Conservation (phyloP, 2,113 vertebrate species). For the Coregonus clupeaformis region DNA sequence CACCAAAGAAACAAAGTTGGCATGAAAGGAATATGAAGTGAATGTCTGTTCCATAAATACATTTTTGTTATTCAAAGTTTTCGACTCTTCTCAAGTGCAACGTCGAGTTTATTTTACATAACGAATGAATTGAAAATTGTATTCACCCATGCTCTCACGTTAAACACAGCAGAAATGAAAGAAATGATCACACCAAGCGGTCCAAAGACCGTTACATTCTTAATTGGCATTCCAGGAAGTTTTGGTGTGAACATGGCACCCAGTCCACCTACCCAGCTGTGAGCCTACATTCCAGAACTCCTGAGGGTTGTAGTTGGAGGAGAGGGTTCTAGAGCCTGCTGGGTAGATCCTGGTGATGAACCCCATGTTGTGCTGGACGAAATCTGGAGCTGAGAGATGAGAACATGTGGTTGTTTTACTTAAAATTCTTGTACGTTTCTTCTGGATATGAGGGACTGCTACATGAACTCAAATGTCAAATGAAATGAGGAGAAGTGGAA, state of each 20-base stretch:
- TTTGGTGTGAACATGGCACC: too few species aligned
- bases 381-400: slow-evolving; percentile 60
- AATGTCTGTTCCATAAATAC: too few species aligned
- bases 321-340: slow-evolving; percentile 71
- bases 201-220: not conserved
- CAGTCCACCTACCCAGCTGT: slow-evolving; percentile 78
- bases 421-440: too few species aligned
- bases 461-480: too few species aligned
- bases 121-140: too few species aligned
- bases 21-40: slow-evolving; percentile 1
- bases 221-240: not conserved
- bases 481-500: too few species aligned
- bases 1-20: slow-evolving; percentile 10
- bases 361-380: slow-evolving; percentile 76
- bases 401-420: not conserved
- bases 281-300: slow-evolving; percentile 89
- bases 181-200: not conserved
- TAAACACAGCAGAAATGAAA: not conserved
- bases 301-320: slow-evolving; percentile 87
- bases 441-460: too few species aligned
- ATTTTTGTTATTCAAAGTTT: too few species aligned
- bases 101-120: too few species aligned
- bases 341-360: slow-evolving; percentile 89
- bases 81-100: too few species aligned
- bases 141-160: too few species aligned